phyloP scores from a whole-genome alignment of 2,797 vertebrate species.

The Betta splendens region DNA sequence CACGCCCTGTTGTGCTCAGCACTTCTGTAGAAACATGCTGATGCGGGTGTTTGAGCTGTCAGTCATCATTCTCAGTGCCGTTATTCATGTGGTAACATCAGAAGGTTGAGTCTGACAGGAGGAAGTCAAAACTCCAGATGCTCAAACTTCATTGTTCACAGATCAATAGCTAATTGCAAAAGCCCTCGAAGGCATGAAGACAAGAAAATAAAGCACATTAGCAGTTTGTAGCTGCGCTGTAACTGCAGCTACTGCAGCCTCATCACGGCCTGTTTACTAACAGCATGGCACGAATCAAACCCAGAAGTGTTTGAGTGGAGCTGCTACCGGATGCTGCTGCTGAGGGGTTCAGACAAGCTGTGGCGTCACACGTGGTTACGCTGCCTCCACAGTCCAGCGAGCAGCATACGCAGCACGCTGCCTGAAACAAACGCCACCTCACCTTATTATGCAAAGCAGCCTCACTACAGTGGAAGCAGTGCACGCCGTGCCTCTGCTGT shows the following conservation, averaged over 20 bases:
- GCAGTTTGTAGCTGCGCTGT: not conserved
- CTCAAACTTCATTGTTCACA: not conserved
- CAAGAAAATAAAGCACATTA: not conserved
- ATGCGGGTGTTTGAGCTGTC: slow-evolving; percentile 44
- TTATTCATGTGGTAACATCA: slow-evolving; percentile 26
- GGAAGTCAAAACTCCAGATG: not conserved
- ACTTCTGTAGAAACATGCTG: slow-evolving; percentile 55
- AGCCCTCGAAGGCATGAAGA: not conserved
- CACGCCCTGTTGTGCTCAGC: slow-evolving; percentile 30
- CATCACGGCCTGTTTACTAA: too few species aligned
- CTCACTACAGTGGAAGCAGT: too few species aligned
- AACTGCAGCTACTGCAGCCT: not conserved
- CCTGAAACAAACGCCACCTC: too few species aligned
- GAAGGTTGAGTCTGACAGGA: slow-evolving; percentile 5
- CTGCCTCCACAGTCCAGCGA: too few species aligned
- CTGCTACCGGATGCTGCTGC: too few species aligned
- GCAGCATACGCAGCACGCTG: too few species aligned
- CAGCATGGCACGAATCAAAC: too few species aligned
- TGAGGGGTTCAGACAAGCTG: slow-evolving; percentile 2
- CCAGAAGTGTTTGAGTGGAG: too few species aligned
- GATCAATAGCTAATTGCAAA: slow-evolving; percentile 9
- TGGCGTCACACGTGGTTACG: too few species aligned
- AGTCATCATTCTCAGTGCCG: slow-evolving; percentile 30
- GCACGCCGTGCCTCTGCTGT: too few species aligned
- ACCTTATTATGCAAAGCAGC: too few species aligned